phyloP scores from a whole-genome alignment of 2,797 vertebrate species.

The Arctocebus calabarensis region DNA sequence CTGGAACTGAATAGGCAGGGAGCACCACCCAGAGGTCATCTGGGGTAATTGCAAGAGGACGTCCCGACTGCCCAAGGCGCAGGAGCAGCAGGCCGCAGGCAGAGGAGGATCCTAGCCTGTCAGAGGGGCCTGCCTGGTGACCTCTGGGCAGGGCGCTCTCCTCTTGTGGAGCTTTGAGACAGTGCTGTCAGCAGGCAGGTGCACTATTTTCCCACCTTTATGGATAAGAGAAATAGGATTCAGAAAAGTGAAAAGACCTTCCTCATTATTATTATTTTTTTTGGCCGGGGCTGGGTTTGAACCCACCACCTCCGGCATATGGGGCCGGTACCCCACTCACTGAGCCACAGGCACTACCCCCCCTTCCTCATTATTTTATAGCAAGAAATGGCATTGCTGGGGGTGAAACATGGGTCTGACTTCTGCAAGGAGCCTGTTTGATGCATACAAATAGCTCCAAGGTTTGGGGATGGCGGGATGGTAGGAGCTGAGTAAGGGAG shows the following conservation, averaged over 20 bases:
- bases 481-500: background rate
- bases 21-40: slow-evolving; percentile 71
- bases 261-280: no score
- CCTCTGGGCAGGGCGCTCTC: background rate
- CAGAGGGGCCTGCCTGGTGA: background rate
- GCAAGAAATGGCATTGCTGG: background rate
- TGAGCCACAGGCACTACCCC: no score
- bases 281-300: no score
- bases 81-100: background rate
- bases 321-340: no score
- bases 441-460: background rate
- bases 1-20: background rate
- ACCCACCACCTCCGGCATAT: no score
- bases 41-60: slow-evolving; percentile 46
- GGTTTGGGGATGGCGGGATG: background rate
- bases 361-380: background rate
- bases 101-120: background rate
- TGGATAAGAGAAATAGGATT: background rate
- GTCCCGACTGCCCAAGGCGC: background rate
- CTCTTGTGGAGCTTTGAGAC: background rate
- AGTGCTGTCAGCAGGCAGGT: background rate
- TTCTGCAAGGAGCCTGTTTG: background rate
- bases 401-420: background rate
- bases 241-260: background rate
- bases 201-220: background rate